Evolutionary conservation across 2,888 invertebrate genomes (phyloP), one percentile per base, ranked within the genome.

Genomic region (Achlya flavicornis): DNA sequence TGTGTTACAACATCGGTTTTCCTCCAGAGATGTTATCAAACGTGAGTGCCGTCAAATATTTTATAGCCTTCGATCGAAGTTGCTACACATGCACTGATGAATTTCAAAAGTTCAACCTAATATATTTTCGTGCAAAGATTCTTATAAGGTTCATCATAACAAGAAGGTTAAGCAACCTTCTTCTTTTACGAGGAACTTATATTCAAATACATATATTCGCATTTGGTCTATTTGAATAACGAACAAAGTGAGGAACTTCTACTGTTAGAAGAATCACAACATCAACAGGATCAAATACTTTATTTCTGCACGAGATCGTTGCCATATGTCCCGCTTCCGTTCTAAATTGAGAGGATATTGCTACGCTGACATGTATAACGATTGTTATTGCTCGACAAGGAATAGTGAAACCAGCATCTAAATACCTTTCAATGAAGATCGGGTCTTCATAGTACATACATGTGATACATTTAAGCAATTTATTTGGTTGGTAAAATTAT

Each of bases 291-390:
- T 6, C 33, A 5, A 32, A 33, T n/a, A 35, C 58, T 16, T 35
- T 38, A 59, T 38, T 38, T 16, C 35, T 59, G 58, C 35, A 64
- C 65, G 63, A 65, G 65, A 80, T 79, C 66, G 78, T 73, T 69
- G 68, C 75, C 78, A 82, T 73, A 70, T 80, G 79, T 76, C 71
- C 66, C 71, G 72, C 74, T 81, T 84, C 76, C 77, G 69, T 66
- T 65, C 71, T 66, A 63, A 74, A 72, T 70, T 65, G 66, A 67
- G 70, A 72, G 72, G 71, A 78, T 79, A 79, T 79, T 77, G 75
- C 74, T 66, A 69, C 65, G 69, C 67, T 73, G 77, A 72, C 68
- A 59, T 61, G 58, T 61, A 58, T 58, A 60, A 61, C 72, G 62
- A 64, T 58, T 66, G 65, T 74, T 75, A 77, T 73, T 71, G 67